Percentiles rank a stretch among this genome's conserved stretches.
Conservation (phyloP, 2,888 invertebrate species). For the Acanthosepion pharaonis region DNA sequence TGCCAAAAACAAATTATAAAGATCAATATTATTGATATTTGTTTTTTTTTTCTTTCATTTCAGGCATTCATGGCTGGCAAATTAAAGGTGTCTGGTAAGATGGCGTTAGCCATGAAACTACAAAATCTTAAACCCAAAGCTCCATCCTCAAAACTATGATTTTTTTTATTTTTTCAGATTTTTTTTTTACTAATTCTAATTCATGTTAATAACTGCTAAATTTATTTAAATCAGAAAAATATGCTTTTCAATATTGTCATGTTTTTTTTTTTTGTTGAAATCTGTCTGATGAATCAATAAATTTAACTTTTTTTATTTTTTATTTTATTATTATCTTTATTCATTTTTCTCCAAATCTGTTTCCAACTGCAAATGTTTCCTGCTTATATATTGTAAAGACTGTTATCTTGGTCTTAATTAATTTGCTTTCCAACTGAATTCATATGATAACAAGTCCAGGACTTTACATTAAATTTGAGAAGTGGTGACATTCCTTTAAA, state of each 20-base stretch:
- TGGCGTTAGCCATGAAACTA: constrained; percentile 95
- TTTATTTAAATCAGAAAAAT: neutral
- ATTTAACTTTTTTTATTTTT: neutral
- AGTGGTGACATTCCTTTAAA: no score
- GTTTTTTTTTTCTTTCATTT: constrained; percentile 47
- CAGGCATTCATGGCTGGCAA: constrained; percentile 85
- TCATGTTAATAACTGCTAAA: neutral
- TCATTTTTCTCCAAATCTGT: neutral
- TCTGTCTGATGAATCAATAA: neutral
- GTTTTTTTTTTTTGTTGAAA: neutral
- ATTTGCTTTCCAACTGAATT: no score
- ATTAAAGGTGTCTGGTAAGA: constrained; percentile 93
- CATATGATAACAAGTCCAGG: no score
- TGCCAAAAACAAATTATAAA: no score
- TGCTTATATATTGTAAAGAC: no score
- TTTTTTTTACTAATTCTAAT: neutral
- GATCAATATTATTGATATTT: no score
- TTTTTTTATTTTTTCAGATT: neutral
- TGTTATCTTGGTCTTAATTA: no score
- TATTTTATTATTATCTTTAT: neutral
- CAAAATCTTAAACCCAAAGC: constrained; percentile 70
- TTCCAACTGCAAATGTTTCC: no score
- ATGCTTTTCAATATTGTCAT: neutral
- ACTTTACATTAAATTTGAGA: no score
- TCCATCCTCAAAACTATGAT: constrained; percentile 24